phyloP scores from a whole-genome alignment of 2,797 vertebrate genomes.

The Sternarchorhynchus goeldii region DNA sequence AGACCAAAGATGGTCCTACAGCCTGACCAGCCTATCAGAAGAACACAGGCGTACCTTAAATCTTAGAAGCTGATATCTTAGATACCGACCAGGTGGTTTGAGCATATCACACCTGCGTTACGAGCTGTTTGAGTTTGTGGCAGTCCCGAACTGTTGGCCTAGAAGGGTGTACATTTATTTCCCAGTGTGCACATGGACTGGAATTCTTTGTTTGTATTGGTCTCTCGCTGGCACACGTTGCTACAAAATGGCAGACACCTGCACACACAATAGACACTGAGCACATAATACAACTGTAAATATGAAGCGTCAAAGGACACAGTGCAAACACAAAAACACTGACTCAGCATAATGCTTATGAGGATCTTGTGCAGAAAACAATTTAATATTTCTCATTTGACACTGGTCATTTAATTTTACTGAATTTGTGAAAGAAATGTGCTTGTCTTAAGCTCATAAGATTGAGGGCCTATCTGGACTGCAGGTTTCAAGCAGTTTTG shows the following conservation, averaged over 20 bases:
- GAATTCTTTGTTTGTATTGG: not conserved
- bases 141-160: too few relatives aligned
- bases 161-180: too few relatives aligned
- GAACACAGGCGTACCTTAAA: constrained; percentile 2
- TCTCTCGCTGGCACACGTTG: not conserved
- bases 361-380: not conserved
- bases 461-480: too few relatives aligned
- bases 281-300: not conserved
- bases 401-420: too few relatives aligned
- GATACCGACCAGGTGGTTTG: not conserved
- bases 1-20: constrained; percentile 45
- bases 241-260: not conserved
- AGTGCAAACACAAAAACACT: not conserved
- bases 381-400: not conserved
- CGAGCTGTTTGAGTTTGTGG: too few relatives aligned
- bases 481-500: too few relatives aligned
- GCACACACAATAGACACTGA: not conserved
- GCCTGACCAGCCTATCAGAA: constrained; percentile 27
- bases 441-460: too few relatives aligned
- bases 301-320: too few relatives aligned
- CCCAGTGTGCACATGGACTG: too few relatives aligned
- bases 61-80: constrained; percentile 1
- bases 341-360: not conserved
- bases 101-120: not conserved
- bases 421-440: too few relatives aligned